These are phyloP conservation scores for Meloidogyne floridensis DNA, from an alignment of 1,140 invertebrate species.

Conservation along the genomic window DNA sequence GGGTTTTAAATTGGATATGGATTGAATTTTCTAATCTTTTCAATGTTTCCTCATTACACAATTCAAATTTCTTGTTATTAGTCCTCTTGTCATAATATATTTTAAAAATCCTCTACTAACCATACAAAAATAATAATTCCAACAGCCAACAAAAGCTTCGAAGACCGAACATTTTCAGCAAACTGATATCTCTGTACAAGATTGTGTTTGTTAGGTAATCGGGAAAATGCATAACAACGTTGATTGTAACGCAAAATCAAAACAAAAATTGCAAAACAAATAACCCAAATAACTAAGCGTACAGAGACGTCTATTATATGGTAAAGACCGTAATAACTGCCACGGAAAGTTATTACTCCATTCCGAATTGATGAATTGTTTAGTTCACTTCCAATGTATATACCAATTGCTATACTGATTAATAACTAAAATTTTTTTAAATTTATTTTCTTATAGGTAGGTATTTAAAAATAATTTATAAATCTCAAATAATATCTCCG, in stretches of 20 bases:
- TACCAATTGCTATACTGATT: slow-evolving; percentile 12
- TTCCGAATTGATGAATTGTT: slow-evolving; percentile 30
- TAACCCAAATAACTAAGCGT: slow-evolving; percentile 35
- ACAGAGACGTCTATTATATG: slow-evolving; percentile 38
- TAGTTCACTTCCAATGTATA: slow-evolving; percentile 34
- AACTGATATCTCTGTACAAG: slow-evolving; percentile 40
- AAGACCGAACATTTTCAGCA: slow-evolving; percentile 38
- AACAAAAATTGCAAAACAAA: slow-evolving; percentile 35
- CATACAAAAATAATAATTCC: slow-evolving; percentile 34
- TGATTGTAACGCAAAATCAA: slow-evolving; percentile 35
- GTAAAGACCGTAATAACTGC: slow-evolving; percentile 28
- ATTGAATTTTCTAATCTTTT: too few relatives aligned
- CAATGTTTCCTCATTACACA: too few relatives aligned
- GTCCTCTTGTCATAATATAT: too few relatives aligned
- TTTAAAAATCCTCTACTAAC: not conserved
- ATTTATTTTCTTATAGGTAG: not conserved
- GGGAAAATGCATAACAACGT: slow-evolving; percentile 31
- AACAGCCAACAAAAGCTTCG: slow-evolving; percentile 31
- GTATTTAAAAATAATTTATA: slow-evolving; percentile 13
- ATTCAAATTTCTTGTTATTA: too few relatives aligned
- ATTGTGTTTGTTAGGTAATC: slow-evolving; percentile 35
- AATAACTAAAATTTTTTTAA: slow-evolving; percentile 19
- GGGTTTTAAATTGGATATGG: too few relatives aligned
- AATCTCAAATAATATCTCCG: too few relatives aligned
- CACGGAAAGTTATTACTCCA: slow-evolving; percentile 33